These are phyloP conservation scores for Xenopus petersii DNA, from an alignment of 2,797 vertebrate genomes.

Conservation along the genomic window DNA sequence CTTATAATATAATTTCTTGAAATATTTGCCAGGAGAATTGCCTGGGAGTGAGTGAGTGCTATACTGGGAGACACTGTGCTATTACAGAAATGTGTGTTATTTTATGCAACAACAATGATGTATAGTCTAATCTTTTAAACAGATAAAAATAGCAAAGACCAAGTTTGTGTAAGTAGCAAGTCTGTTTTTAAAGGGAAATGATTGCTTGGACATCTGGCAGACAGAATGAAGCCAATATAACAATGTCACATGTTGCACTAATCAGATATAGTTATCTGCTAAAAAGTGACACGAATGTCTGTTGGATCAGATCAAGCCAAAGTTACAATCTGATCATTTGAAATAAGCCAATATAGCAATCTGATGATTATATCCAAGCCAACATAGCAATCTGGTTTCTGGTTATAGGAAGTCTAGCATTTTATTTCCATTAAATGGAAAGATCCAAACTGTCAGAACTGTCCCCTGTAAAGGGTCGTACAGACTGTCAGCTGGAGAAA, in stretches of 20 bases:
- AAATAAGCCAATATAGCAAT: conserved; percentile 37
- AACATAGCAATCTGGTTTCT: conserved; percentile 21
- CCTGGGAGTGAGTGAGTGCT: too few species aligned
- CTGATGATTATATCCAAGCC: conserved; percentile 27
- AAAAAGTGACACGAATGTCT: conserved; percentile 21
- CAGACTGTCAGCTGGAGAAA: background rate
- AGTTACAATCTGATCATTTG: conserved; percentile 30
- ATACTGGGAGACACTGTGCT: too few species aligned
- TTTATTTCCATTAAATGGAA: conserved; percentile 15
- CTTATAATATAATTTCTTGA: too few species aligned
- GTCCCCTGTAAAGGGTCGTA: too few species aligned
- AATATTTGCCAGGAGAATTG: too few species aligned
- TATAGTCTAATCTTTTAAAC: too few species aligned
- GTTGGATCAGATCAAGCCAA: conserved; percentile 29
- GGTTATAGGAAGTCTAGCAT: conserved; percentile 17
- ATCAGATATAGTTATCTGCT: conserved; percentile 29
- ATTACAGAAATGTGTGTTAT: too few species aligned
- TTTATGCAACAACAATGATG: too few species aligned
- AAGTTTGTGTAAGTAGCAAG: too few species aligned
- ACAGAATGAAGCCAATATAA: conserved; percentile 27
- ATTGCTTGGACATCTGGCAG: conserved; percentile 24
- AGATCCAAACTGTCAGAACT: conserved; percentile 18
- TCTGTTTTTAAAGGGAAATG: too few species aligned
- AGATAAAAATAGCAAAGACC: too few species aligned
- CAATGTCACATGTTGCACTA: conserved; percentile 23